Evolutionary conservation across 2,113 vertebrate genomes (phyloP).

Genomic region (Callithrix jacchus): DNA sequence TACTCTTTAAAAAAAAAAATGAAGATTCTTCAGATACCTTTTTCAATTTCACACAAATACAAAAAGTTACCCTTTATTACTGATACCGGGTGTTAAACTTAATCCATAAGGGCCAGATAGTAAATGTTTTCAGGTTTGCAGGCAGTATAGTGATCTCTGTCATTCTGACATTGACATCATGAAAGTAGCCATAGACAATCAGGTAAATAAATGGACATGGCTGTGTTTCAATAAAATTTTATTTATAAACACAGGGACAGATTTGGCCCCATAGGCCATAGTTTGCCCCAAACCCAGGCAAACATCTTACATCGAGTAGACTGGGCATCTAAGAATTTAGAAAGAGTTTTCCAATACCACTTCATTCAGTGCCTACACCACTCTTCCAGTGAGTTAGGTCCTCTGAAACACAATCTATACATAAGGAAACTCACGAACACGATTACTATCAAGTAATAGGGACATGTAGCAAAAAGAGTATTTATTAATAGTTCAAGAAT

Average conservation of each 20-base stretch:
- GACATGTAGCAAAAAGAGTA: not conserved
- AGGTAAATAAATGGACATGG: not conserved
- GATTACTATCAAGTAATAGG: constrained; percentile 11
- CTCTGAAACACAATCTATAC: not conserved
- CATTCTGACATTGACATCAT: not conserved
- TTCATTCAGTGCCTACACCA: not conserved
- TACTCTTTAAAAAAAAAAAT: not conserved
- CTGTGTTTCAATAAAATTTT: not conserved
- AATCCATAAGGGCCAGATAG: not conserved
- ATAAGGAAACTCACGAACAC: constrained; percentile 29
- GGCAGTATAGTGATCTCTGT: not conserved
- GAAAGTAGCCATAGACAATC: not conserved
- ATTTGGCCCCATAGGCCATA: not conserved
- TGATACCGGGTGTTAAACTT: not conserved
- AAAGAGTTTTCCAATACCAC: constrained; percentile 14
- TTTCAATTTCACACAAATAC: not conserved
- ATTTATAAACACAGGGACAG: not conserved
- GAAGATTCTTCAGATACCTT: not conserved
- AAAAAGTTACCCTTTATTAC: not conserved
- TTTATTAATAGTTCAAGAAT: not conserved
- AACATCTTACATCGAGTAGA: not conserved
- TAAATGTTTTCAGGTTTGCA: not conserved
- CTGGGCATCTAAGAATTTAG: not conserved
- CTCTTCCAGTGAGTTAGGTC: not conserved
- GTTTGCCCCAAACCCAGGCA: not conserved